A percentile compares a stretch with the other conserved stretches of the same genome.
Evolutionary conservation across 2,797 vertebrate species (phyloP).

Genomic region (Diplodus sargus): DNA sequence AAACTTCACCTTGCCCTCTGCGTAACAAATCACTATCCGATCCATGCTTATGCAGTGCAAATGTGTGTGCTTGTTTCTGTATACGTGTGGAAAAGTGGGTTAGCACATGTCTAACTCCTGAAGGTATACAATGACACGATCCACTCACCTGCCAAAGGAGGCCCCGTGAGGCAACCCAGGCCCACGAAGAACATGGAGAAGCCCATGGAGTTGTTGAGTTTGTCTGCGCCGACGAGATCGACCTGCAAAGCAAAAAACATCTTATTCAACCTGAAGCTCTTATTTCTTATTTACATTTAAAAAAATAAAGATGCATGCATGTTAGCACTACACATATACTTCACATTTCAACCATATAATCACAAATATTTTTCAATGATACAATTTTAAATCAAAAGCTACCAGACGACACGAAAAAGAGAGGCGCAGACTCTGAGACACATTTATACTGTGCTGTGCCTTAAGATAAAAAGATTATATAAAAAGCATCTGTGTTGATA

Average conservation of each 20-base stretch:
- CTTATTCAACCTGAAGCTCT: conserved; percentile 1
- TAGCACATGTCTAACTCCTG: conserved; percentile 22
- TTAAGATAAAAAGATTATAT: too few relatives aligned
- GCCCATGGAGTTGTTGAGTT: conserved; percentile 91
- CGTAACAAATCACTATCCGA: conserved; percentile 30
- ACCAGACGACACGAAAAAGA: background rate
- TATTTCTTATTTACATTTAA: background rate
- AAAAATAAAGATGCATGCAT: background rate
- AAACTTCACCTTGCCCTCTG: conserved; percentile 10
- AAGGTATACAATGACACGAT: conserved; percentile 45
- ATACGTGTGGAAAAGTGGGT: conserved; percentile 43
- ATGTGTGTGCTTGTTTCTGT: conserved; percentile 40
- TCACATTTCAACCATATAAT: background rate
- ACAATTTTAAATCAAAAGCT: background rate
- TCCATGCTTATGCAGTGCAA: conserved; percentile 30
- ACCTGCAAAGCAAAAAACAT: conserved; percentile 83
- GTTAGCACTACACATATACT: background rate
- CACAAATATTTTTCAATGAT: background rate
- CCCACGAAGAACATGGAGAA: conserved; percentile 94
- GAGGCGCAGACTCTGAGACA: too few relatives aligned
- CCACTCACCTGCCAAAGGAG: conserved; percentile 92
- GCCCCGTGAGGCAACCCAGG: conserved; percentile 89
- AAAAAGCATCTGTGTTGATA: too few relatives aligned
- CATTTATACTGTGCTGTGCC: too few relatives aligned
- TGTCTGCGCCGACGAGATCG: conserved; percentile 88